Evolutionary conservation across 2,113 vertebrate species (phyloP).

Genomic region (Benitochromis conjunctus): DNA sequence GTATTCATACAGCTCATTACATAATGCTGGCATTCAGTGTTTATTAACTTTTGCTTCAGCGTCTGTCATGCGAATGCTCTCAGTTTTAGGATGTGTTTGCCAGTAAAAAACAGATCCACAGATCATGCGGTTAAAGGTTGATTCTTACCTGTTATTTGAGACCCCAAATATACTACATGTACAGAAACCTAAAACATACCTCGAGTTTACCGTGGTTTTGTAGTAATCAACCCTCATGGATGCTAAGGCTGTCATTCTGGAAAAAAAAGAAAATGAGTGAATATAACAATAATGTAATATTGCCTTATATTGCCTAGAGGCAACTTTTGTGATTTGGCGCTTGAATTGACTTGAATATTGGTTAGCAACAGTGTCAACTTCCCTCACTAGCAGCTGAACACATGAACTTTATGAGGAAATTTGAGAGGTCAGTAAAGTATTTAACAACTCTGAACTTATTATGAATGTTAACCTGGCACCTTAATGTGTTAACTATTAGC

Average conservation of each 20-base stretch:
- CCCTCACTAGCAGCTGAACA: background rate
- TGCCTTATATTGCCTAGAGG: background rate
- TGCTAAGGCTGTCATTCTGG: background rate
- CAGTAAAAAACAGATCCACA: background rate
- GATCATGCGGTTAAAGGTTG: background rate
- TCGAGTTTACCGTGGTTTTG: conserved; percentile 33
- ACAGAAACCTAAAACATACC: background rate
- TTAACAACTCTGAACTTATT: background rate
- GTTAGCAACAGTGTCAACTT: background rate
- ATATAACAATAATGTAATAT: background rate
- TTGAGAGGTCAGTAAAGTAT: background rate
- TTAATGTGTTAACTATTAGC: background rate
- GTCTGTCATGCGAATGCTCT: conserved; percentile 1
- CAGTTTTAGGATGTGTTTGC: background rate
- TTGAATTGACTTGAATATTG: background rate
- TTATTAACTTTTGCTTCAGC: conserved; percentile 12
- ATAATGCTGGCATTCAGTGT: conserved; percentile 13
- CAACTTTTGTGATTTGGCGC: background rate
- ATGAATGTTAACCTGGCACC: background rate
- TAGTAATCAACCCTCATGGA: background rate
- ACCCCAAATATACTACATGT: background rate
- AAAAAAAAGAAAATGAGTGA: background rate
- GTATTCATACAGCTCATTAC: conserved; percentile 39
- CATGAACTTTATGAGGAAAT: background rate
- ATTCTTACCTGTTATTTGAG: background rate